Base-by-base conservation (phyloP, 2,797 vertebrate species). In the Tauraco hartlaubi region DNA sequence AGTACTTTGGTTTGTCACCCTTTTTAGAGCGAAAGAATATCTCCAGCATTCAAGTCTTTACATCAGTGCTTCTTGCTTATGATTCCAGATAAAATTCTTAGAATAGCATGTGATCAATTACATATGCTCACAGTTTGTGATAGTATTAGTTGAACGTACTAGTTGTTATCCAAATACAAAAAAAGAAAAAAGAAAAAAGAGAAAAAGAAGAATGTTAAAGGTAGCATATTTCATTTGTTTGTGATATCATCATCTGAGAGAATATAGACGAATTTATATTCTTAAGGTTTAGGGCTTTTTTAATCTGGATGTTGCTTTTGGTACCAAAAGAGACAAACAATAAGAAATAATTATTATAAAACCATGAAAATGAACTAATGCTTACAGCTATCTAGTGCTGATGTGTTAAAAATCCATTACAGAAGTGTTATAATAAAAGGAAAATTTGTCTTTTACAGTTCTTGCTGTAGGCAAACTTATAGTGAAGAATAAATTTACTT, bases 381-480 rank as follows among this genome's bases (percentile, higher is more conserved):
- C 59, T 78, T 61, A 46, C 22, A 72, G 83, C 71, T 64, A 18
- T 86, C 56, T 73, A 14, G 28, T 61, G 58, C 22, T 48, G 80
- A 61, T 88, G 46, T 87, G 46, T 76, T 87, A 81, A 89, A 94
- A 94, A 74, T 61, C 66, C 31, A 77, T 82, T 88, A 83, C 7
- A 69, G 37, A 41, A 75, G 46, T 33, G 35, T 90, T 91, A 73
- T 29, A 84, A 85, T 83, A 71, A 77, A 92, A 76, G 9, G 16
- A 72, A 81, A 52, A 4, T 19, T 49, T 81, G 19, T 78, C 9
- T 72, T 82, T 78, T 80, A 58, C 15, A n/a, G 4, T 61, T 55
- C 23, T 83, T 76, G 62, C 91, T 92, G 21, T 77, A 77, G 89
- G 93, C 82, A 92, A 79, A 79, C 11, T 29, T 90, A 9, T 19